Conservation (phyloP, 2,797 vertebrate species). For the Babyrousa celebensis region DNA sequence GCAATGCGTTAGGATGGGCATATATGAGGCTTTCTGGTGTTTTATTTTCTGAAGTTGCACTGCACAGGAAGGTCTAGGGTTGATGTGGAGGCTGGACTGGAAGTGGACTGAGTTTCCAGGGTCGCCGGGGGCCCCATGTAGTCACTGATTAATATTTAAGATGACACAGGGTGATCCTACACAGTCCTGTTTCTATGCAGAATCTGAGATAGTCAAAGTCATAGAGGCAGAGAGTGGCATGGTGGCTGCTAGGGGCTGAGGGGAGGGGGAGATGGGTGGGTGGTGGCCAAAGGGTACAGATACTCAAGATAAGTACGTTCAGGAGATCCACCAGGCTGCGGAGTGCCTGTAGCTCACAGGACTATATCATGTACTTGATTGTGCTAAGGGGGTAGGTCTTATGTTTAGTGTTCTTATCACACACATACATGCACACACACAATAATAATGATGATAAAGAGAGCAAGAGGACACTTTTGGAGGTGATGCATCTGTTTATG, state of each 20-base stretch:
- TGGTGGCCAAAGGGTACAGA: background rate
- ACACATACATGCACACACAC: background rate
- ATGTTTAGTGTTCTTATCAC: background rate
- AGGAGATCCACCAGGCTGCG: background rate
- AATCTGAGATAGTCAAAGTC: background rate
- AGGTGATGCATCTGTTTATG: background rate
- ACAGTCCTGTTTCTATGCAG: background rate
- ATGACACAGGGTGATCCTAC: background rate
- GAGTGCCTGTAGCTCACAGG: background rate
- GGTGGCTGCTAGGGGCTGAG: too few relatives aligned
- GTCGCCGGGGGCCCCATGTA: fast-evolving
- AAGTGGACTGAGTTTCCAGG: background rate
- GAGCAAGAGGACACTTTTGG: background rate
- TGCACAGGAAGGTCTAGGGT: fast-evolving
- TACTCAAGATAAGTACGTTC: background rate
- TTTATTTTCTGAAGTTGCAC: background rate
- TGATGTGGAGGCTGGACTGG: background rate
- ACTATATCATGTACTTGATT: too few relatives aligned
- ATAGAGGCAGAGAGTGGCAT: background rate
- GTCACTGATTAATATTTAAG: background rate
- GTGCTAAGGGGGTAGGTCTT: background rate
- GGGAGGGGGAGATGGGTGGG: background rate
- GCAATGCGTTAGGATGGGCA: too few relatives aligned
- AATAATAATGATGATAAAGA: background rate
- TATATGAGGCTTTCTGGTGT: background rate